Evolutionary conservation across 2,888 invertebrate genomes (phyloP), one percentile per base, ranked within the genome.

Genomic region (Stenolophus ochropezus): DNA sequence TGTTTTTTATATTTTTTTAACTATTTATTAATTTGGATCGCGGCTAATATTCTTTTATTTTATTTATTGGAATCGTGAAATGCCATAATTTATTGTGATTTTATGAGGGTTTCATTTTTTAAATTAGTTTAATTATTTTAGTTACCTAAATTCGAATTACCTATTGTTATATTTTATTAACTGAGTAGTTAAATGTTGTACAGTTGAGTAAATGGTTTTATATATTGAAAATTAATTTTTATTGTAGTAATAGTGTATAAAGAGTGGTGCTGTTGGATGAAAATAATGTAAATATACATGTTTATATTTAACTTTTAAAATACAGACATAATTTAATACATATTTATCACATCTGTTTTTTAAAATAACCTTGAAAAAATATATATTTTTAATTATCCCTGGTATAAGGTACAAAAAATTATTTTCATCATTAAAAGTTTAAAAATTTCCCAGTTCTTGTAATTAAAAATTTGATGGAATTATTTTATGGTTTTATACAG

Each of bases 251-350:
- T 69, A 33, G 65, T 33, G 65, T 33, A 33, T 27, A 69, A 33
- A 69, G 65, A 69, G 33, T 33, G 65, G 65, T 69, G 65, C 65
- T 69, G 65, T 69, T 69, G 33, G 33, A 69, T 69, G 23, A 61
- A 61, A 1, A 56, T 4, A 23, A 23, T 61, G 33, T 61, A 69
- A 69, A 27, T 69, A 69, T 69, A 69, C 33, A 27, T 69, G 65
- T 69, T 69, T 69, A 69, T 69, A 69, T 33, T 69, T 69, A 69
- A 69, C 33, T 69, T 33, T 42, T 69, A 69, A 61, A 27, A 69
- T 20, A 69, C 18, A 33, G 18, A 33, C 65, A 16, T 69, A 69
- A 69, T 33, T 69, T 61, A 27, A 61, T 61, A 25, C 20, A 61
- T 61, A 23, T 8, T 20, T 56, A 53, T 16, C 20, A 33, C 33